phyloP scores from a whole-genome alignment of 2,797 vertebrate genomes.

The Petrocephalus sullivani region DNA sequence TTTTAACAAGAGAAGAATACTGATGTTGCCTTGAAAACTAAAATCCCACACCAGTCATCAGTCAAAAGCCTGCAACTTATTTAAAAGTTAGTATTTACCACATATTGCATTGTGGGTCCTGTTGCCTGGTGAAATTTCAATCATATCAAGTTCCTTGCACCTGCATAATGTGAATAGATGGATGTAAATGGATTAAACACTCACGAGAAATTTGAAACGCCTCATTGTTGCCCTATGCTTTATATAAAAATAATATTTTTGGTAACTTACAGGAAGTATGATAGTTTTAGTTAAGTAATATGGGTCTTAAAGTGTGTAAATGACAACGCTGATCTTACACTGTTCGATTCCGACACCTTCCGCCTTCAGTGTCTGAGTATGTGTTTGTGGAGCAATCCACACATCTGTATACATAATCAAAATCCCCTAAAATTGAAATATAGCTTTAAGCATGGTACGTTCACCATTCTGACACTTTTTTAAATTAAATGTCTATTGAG shows the following conservation, averaged over 20 bases:
- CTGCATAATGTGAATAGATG: conserved; percentile 36
- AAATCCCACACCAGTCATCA: no score
- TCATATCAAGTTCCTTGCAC: conserved; percentile 42
- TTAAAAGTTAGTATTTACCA: not conserved
- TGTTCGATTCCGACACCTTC: not conserved
- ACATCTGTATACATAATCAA: not conserved
- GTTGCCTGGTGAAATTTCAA: conserved; percentile 47
- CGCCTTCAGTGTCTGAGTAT: not conserved
- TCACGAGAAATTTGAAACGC: not conserved
- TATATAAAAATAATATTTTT: not conserved
- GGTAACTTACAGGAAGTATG: not conserved
- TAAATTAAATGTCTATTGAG: not conserved
- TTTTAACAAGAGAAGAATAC: not conserved
- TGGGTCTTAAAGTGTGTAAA: not conserved
- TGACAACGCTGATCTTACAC: not conserved
- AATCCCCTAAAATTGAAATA: not conserved
- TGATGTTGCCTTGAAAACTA: no score
- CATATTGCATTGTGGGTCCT: conserved; percentile 49
- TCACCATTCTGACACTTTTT: not conserved
- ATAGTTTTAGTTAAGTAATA: not conserved
- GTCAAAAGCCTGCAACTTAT: not conserved
- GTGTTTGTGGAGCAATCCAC: not conserved
- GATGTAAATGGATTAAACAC: not conserved
- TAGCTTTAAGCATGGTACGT: not conserved
- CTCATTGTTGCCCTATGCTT: not conserved